These are phyloP conservation scores for Ptychoptera albimana DNA, from an alignment of 2,888 invertebrate genomes.

Conservation along the genomic window DNA sequence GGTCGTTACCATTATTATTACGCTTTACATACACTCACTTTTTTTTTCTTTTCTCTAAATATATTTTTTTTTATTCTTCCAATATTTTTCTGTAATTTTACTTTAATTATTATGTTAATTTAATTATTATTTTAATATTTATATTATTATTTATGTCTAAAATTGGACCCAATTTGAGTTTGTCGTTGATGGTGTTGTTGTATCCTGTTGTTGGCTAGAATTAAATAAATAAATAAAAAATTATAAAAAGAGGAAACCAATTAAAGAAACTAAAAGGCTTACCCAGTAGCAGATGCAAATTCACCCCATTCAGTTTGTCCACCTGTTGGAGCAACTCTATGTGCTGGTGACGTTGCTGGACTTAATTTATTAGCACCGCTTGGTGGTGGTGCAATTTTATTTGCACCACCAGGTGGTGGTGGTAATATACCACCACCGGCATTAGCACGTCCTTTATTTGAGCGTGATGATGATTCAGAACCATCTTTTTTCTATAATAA, in stretches of 20 bases:
- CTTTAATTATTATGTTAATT: no score
- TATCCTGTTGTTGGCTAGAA: conserved; percentile 12
- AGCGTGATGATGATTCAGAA: conserved; percentile 46
- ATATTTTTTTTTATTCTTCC: no score
- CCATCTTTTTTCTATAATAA: conserved; percentile 70
- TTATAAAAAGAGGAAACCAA: background rate
- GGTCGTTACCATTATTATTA: no score
- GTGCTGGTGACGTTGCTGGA: conserved; percentile 51
- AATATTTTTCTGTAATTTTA: no score
- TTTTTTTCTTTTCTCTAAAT: no score
- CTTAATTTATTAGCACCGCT: conserved; percentile 30
- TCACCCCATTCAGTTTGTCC: conserved; percentile 55
- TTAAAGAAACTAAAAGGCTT: conserved; percentile 10
- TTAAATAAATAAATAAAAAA: no score
- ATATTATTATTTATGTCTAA: conserved; percentile 13
- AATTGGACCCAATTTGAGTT: conserved; percentile 32
- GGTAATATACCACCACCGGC: conserved; percentile 61
- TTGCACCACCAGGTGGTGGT: conserved; percentile 52
- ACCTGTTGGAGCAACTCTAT: conserved; percentile 42
- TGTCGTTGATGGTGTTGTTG: conserved; percentile 20
- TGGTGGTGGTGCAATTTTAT: conserved; percentile 59
- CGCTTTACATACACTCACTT: no score
- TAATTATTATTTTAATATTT: no score
- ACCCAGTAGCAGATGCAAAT: conserved; percentile 53
- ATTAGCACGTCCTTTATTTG: conserved; percentile 42